Base-by-base conservation (phyloP, 2,797 vertebrate genomes). In the Alfaro cultratus region DNA sequence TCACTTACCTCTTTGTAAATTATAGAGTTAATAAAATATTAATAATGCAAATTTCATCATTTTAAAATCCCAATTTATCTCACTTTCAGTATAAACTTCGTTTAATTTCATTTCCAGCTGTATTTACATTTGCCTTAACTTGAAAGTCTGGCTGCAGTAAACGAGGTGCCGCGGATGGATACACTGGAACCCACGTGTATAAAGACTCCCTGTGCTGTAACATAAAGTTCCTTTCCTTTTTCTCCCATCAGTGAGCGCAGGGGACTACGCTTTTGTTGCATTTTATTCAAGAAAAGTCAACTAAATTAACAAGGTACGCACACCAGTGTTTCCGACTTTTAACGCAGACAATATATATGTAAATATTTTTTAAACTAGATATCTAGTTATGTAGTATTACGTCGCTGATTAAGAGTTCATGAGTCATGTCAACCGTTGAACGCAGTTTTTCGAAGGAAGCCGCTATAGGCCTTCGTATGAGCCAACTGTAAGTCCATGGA, bases 281-380 rank as follows among this genome's bases (percentile, higher is more conserved):
- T 93, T 94, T 94, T 89, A 90, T 95, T 95, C 95, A 96, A 94
- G 95, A 94, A 43, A 93, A 93, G 72, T 87, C 94, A 94, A 91
- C 94, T 81, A 73, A 94, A 92, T 87, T 84, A 91, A 85, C 64
- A 96, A 95, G 94, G 95, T 95, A 91, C 0, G 92, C 86, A 3
- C 8, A 5, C 4, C 0, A 11, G 4, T 9, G 0, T 29, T 29
- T 2, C 43, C 3, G 68, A 29, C 26, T 1, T 68, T 29, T 72
- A 46, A 72, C 26, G 11, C 12, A 2, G 12, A n/a, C 26, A 15
- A 43, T 46, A 29, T 45, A 45, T n/a, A 16, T n/a, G 12, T 71
- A n/a, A n/a, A 71, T 68, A n/a, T n/a, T 12, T 71, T 70, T 71
- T 45, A n/a, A 71, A n/a, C n/a, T 16, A 29, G n/a, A 3, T 10